Base-by-base conservation (phyloP, 2,888 invertebrate genomes). In the Cephus spinipes region DNA sequence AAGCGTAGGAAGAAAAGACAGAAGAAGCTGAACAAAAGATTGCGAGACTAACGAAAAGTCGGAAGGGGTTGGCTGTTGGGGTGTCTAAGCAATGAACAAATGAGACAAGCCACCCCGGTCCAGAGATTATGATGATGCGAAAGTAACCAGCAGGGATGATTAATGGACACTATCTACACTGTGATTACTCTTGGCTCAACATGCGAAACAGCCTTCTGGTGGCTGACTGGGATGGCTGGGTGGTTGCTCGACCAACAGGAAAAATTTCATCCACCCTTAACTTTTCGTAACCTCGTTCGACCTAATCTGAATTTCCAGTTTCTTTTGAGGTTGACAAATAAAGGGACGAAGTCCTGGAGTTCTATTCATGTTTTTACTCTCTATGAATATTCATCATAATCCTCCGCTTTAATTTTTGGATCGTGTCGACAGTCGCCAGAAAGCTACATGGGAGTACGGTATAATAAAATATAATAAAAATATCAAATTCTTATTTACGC, bases 101-200 rank as follows among this genome's bases (percentile, higher is more conserved):
- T 71, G 71, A 71, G 71, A 71, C 31, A 33, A 55, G 71, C 71
- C 12, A 15, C 12, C 32, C 71, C 71, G 12, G 83, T 80, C 82
- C 82, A 81, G 81, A 85, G 85, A 87, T 87, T 87, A 85, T 85
- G 85, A 83, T 80, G 85, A 85, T 82, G 81, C 81, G 83, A 83
- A 83, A 85, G 85, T 86, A 86, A 88, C 83, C 83, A 81, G 80
- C 82, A 77, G 81, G 82, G 82, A 87, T 89, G 87, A 88, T 88
- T 88, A 88, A 88, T 89, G 86, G 83, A 85, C 81, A 77, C 80
- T 79, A 81, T 82, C 80, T 79, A 80, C 83, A 76, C 80, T 75
- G 82, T 79, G 79, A 84, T 83, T 83, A 81, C 81, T 81, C 75
- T 74, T 76, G 9, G 74, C 68, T 69, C 73, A 73, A 55, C 69